phyloP scores from a whole-genome alignment of 2,888 invertebrate genomes.

The Encarsia formosa region DNA sequence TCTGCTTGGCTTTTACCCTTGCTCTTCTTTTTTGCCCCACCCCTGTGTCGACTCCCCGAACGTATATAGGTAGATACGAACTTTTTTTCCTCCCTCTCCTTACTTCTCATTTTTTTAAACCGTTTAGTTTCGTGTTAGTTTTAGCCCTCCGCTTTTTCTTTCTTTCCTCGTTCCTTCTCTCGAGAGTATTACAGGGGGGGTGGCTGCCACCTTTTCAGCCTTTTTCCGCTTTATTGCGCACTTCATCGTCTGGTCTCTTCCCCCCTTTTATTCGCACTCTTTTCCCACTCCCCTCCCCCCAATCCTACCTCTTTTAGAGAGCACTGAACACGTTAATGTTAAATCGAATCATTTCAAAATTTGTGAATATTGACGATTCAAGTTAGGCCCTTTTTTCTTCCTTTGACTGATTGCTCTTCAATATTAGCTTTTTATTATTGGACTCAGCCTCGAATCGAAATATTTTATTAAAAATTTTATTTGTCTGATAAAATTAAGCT shows the following conservation, averaged over 20 bases:
- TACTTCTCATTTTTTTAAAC: background rate
- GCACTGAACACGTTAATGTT: background rate
- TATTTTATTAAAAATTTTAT: too few relatives aligned
- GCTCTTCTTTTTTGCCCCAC: constrained; percentile 16
- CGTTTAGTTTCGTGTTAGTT: background rate
- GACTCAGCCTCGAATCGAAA: too few relatives aligned
- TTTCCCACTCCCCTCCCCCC: background rate
- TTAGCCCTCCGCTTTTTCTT: background rate
- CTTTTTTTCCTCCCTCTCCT: background rate
- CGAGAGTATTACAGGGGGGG: constrained; percentile 8
- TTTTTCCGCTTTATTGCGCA: constrained; percentile 21
- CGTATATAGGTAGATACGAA: background rate
- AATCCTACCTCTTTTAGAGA: background rate
- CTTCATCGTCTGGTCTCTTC: constrained; percentile 4
- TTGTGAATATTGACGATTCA: too few relatives aligned
- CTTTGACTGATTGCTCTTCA: too few relatives aligned
- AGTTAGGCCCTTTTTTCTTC: too few relatives aligned
- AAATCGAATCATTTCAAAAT: background rate
- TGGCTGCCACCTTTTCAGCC: constrained; percentile 4
- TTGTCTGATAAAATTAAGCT: too few relatives aligned
- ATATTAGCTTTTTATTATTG: too few relatives aligned
- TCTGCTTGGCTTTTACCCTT: background rate
- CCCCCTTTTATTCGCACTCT: background rate
- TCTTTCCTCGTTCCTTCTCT: background rate
- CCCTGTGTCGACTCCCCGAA: background rate